phyloP scores from a whole-genome alignment of 53 echinoderm and acorn worm species.

The Echinarachnius parma region DNA sequence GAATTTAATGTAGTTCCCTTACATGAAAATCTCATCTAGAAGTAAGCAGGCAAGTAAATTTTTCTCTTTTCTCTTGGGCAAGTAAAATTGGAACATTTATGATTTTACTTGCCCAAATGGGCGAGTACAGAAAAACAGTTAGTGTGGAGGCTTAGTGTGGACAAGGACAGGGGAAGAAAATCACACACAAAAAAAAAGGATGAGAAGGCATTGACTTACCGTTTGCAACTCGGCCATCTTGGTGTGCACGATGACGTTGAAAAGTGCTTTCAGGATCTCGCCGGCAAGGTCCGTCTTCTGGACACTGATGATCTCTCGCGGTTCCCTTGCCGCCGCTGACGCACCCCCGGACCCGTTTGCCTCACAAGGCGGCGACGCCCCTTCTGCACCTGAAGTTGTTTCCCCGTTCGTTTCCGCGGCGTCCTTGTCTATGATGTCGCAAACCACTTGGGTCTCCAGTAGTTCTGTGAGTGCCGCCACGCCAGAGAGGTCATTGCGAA shows the following conservation, averaged over 20 bases:
- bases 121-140: too few relatives aligned
- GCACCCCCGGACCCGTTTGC: too few relatives aligned
- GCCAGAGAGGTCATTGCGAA: slow-evolving; percentile 63
- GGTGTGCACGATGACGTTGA: slow-evolving; percentile 84
- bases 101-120: too few relatives aligned
- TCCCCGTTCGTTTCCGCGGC: slow-evolving; percentile 3
- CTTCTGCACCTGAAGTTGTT: too few relatives aligned
- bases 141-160: too few relatives aligned
- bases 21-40: too few relatives aligned
- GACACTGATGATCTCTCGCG: slow-evolving; percentile 26
- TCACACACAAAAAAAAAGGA: neutral
- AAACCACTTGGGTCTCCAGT: slow-evolving; percentile 56
- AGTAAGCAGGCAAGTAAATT: too few relatives aligned
- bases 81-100: too few relatives aligned
- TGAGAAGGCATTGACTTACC: slow-evolving; percentile 58
- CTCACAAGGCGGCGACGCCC: too few relatives aligned
- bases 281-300: slow-evolving; percentile 73
- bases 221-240: slow-evolving; percentile 48
- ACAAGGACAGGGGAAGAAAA: neutral
- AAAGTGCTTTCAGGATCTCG: slow-evolving; percentile 82
- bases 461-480: slow-evolving; percentile 50
- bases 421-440: slow-evolving; percentile 5
- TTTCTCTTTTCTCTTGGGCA: too few relatives aligned
- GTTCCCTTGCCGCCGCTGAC: too few relatives aligned
- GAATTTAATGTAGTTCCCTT: too few relatives aligned